Evolutionary conservation across 1,140 invertebrate species (phyloP).

Genomic region (Pseudomyrmex dendroicus): DNA sequence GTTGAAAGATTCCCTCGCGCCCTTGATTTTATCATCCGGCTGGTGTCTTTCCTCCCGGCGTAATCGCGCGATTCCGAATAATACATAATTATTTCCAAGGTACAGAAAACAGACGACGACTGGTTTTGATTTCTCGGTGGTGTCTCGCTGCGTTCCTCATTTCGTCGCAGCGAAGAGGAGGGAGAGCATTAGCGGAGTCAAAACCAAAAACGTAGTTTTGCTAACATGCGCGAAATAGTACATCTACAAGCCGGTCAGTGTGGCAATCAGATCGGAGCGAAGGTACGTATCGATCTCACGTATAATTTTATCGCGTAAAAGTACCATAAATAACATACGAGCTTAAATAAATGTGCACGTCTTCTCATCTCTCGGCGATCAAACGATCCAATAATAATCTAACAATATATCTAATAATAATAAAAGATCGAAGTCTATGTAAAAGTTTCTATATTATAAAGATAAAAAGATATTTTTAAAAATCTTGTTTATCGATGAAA

Average conservation of each 20-base stretch:
- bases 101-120: constrained; percentile 65
- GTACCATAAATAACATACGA: too few species aligned
- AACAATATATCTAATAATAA: neutral
- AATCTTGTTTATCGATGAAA: too few species aligned
- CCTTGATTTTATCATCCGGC: neutral
- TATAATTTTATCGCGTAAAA: neutral
- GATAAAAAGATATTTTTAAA: too few species aligned
- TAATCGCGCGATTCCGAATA: neutral
- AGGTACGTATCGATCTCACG: constrained; percentile 86
- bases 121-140: constrained; percentile 23
- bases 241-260: constrained; percentile 97
- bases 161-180: neutral
- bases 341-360: too few species aligned
- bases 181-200: neutral
- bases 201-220: constrained; percentile 46
- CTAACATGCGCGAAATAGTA: constrained; percentile 96
- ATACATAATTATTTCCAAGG: constrained; percentile 27
- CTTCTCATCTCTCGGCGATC: too few species aligned
- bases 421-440: neutral
- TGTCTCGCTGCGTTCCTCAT: neutral
- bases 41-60: neutral
- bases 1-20: constrained; percentile 13
- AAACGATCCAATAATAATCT: neutral
- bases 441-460: neutral
- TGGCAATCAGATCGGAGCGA: constrained; percentile 97